Percentiles rank a stretch among this genome's conserved stretches.
These are phyloP conservation scores for Hemistola chrysoprasaria DNA, from an alignment of 2,888 invertebrate genomes.

Conservation along the genomic window DNA sequence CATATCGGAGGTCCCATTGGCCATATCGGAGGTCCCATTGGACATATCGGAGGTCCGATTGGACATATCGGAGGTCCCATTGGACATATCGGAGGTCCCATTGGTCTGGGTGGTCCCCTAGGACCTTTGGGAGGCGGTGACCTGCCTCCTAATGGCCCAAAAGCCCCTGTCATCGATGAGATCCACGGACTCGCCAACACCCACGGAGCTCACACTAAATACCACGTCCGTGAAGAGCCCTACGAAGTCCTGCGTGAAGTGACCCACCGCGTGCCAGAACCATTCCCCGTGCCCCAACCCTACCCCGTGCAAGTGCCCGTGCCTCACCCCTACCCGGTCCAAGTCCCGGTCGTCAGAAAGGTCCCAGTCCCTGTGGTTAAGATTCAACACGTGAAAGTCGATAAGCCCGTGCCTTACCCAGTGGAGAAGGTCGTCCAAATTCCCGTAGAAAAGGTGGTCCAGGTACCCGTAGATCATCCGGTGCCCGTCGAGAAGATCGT, in stretches of 20 bases:
- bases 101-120: conserved; percentile 17
- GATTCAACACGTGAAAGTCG: conserved; percentile 79
- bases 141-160: conserved; percentile 54
- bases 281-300: conserved; percentile 76
- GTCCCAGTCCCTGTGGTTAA: conserved; percentile 81
- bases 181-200: conserved; percentile 68
- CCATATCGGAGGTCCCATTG: conserved; percentile 19
- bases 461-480: conserved; percentile 79
- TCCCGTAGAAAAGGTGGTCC: conserved; percentile 79
- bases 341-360: conserved; percentile 77
- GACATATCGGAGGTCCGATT: neutral
- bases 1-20: conserved; percentile 20
- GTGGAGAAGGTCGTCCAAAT: conserved; percentile 83
- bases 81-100: neutral
- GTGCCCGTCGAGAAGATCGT: conserved; percentile 77
- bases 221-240: conserved; percentile 64
- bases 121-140: conserved; percentile 35
- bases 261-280: conserved; percentile 81
- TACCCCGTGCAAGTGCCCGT: conserved; percentile 79
- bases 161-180: conserved; percentile 64
- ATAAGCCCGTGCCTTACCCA: conserved; percentile 82
- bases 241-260: conserved; percentile 69
- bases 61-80: neutral
- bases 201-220: conserved; percentile 67
- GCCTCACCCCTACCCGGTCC: conserved; percentile 82